Percentiles rank a stretch among this genome's conserved stretches.
Evolutionary conservation across 64 coral and sea anemone genomes (phyloP).

Genomic region (Actinia tenebrosa): DNA sequence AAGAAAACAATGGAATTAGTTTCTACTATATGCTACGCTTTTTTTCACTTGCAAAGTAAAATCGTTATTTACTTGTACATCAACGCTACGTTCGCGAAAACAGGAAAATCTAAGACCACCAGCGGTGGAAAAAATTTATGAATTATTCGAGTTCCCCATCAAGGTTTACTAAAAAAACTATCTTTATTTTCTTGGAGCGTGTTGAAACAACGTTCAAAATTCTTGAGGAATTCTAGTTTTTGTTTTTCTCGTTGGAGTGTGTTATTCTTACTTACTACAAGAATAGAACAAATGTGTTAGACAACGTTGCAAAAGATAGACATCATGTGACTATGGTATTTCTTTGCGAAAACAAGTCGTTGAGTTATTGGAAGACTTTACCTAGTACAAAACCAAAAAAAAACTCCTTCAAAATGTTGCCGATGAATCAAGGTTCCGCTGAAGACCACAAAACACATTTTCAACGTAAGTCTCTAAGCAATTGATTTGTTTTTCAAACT

Average conservation of each 20-base stretch:
- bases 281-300: background rate
- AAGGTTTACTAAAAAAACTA: background rate
- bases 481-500: no score
- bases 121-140: background rate
- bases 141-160: slow-evolving; percentile 1
- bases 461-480: no score
- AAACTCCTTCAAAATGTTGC: background rate
- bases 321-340: background rate
- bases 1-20: no score
- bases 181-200: slow-evolving; percentile 1
- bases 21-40: no score
- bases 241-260: background rate
- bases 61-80: background rate
- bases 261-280: background rate
- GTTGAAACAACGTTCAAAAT: slow-evolving; percentile 1
- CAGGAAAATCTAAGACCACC: background rate
- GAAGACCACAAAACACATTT: no score
- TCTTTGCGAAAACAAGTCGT: background rate
- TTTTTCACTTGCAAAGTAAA: no score
- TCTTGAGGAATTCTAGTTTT: background rate
- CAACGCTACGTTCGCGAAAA: background rate
- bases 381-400: background rate
- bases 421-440: no score
- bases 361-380: background rate
- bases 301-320: background rate